A percentile compares a stretch with the other conserved stretches of the same genome.
These are phyloP conservation scores for Micromesistius poutassou DNA, from an alignment of 2,797 vertebrate genomes.

Conservation along the genomic window DNA sequence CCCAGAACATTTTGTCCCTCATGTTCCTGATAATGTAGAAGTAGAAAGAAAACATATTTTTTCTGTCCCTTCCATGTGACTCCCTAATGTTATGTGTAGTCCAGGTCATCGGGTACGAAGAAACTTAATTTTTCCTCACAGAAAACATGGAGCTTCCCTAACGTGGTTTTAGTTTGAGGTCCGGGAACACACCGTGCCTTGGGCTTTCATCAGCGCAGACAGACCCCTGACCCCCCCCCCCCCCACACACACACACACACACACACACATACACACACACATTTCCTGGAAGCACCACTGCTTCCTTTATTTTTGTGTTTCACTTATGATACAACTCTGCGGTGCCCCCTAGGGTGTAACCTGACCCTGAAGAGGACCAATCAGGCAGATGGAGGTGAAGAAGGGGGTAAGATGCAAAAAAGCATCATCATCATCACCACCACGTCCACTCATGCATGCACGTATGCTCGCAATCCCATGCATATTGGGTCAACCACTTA, in stretches of 20 bases:
- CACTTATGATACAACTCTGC: conserved; percentile 64
- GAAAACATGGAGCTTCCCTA: conserved; percentile 35
- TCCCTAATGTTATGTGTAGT: conserved; percentile 2
- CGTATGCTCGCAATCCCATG: background rate
- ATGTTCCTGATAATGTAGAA: conserved; percentile 33
- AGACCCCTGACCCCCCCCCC: conserved; percentile 46
- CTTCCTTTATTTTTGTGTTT: conserved; percentile 67
- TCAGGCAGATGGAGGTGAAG: conserved; percentile 32
- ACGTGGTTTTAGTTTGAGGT: conserved; percentile 49
- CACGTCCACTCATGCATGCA: background rate
- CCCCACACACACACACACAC: background rate
- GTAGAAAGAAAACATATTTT: conserved; percentile 18
- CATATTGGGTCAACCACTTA: background rate
- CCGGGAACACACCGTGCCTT: conserved; percentile 58
- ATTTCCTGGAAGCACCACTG: conserved; percentile 70
- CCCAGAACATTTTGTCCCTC: background rate
- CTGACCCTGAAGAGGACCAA: conserved; percentile 50
- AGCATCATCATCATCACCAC: background rate
- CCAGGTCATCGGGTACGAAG: background rate
- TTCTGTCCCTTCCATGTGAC: conserved; percentile 15
- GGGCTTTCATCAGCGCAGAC: conserved; percentile 51
- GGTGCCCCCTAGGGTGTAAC: conserved; percentile 60
- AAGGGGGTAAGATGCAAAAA: background rate
- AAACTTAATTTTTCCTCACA: conserved; percentile 11
- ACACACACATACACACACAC: background rate